These are phyloP conservation scores for Dorcus parallelipipedus DNA, from an alignment of 2,888 invertebrate genomes.

Conservation along the genomic window DNA sequence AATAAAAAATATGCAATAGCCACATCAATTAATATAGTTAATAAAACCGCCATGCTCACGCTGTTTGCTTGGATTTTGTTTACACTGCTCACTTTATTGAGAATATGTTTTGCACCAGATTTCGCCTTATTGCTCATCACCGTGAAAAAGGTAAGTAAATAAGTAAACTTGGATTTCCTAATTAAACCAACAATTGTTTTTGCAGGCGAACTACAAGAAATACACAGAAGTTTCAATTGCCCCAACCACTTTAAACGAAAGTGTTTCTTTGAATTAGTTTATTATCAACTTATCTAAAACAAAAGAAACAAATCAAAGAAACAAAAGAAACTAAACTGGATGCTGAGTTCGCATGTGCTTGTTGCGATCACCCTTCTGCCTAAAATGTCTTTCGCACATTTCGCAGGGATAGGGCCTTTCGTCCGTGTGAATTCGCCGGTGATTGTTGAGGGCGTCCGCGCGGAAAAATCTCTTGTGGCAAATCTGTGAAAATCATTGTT, in stretches of 20 bases:
- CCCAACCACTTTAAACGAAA: too few species aligned
- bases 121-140: slow-evolving; percentile 12
- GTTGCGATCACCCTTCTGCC: slow-evolving; percentile 58
- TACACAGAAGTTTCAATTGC: too few species aligned
- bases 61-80: slow-evolving; percentile 31
- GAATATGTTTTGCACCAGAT: slow-evolving; percentile 24
- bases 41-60: slow-evolving; percentile 14
- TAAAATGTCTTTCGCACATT: slow-evolving; percentile 53
- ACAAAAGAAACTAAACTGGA: slow-evolving; percentile 27
- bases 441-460: slow-evolving; percentile 62
- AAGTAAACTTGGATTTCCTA: too few species aligned
- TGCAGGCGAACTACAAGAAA: too few species aligned
- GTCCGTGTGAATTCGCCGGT: slow-evolving; percentile 60
- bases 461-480: slow-evolving; percentile 63
- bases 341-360: slow-evolving; percentile 58
- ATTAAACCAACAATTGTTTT: too few species aligned
- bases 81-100: slow-evolving; percentile 25
- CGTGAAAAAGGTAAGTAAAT: too few species aligned
- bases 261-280: too few species aligned
- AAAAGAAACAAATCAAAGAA: background rate
- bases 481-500: slow-evolving; percentile 31
- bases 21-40: slow-evolving; percentile 14
- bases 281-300: too few species aligned
- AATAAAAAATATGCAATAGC: slow-evolving; percentile 16
- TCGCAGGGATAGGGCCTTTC: slow-evolving; percentile 56